These are phyloP conservation scores for Eulemur rubriventer DNA, from an alignment of 2,797 vertebrate genomes.

Conservation along the genomic window DNA sequence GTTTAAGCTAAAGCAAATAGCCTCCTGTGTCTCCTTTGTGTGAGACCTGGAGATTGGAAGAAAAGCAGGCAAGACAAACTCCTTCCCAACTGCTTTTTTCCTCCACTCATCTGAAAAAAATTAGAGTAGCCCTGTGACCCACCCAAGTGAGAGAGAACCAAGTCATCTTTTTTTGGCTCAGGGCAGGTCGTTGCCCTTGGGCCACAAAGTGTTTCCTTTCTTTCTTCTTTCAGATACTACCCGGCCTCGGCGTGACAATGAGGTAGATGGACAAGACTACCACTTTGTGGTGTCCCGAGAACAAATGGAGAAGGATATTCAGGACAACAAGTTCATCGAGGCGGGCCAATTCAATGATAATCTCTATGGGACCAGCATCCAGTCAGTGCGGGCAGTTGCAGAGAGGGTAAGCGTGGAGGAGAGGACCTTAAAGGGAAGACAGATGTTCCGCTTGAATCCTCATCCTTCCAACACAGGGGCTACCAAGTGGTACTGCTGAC, in stretches of 20 bases:
- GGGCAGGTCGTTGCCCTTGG: neutral
- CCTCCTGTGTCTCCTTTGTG: neutral
- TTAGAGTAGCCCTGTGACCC: neutral
- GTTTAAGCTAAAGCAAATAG: neutral
- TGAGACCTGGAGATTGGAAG: neutral
- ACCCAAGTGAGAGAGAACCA: neutral
- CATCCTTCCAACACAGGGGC: neutral
- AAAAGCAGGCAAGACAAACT: neutral
- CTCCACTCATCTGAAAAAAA: neutral
- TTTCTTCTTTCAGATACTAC: conserved; percentile 92
- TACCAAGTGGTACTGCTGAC: neutral
- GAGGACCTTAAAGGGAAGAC: neutral
- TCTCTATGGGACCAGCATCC: conserved; percentile 97
- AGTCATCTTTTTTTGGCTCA: neutral
- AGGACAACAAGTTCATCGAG: conserved; percentile 99
- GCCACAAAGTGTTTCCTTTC: neutral
- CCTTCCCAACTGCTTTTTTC: neutral
- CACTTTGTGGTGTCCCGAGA: conserved; percentile 97
- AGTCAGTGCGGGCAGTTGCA: conserved; percentile 97
- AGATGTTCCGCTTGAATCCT: neutral
- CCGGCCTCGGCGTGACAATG: conserved; percentile 94
- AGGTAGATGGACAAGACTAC: conserved; percentile 98
- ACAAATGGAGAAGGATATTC: conserved; percentile 99
- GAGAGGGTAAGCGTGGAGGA: conserved; percentile 90
- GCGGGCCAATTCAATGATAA: conserved; percentile 99